These are phyloP conservation scores for Sarotherodon lohbergeri DNA, from an alignment of 2,113 vertebrate genomes.

Conservation along the genomic window DNA sequence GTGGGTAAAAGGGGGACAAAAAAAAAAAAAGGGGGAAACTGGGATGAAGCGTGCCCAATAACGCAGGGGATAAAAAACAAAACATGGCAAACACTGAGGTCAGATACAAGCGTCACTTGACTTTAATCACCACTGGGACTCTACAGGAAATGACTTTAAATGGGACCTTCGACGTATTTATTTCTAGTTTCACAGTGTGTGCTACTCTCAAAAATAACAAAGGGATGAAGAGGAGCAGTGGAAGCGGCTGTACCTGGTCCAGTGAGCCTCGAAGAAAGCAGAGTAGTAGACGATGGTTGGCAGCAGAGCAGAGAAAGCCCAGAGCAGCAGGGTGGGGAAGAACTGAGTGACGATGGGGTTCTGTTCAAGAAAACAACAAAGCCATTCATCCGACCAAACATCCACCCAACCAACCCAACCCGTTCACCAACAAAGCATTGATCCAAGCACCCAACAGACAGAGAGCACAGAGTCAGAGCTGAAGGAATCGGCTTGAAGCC, in stretches of 20 bases:
- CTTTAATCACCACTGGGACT: not conserved
- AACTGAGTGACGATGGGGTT: slow-evolving; percentile 97
- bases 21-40: rapidly evolving
- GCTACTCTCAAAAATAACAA: not conserved
- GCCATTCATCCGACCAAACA: not conserved
- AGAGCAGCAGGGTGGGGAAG: slow-evolving; percentile 93
- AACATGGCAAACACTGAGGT: not conserved
- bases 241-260: slow-evolving; percentile 81
- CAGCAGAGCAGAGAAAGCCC: slow-evolving; percentile 93
- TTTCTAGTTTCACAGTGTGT: not conserved
- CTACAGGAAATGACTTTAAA: not conserved
- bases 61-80: not conserved
- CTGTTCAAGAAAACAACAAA: slow-evolving; percentile 56
- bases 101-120: not conserved
- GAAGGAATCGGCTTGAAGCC: not conserved
- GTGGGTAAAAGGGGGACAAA: rapidly evolving
- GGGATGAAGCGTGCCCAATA: not conserved
- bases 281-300: slow-evolving; percentile 98
- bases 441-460: not conserved
- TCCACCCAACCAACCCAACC: not conserved
- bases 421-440: not conserved
- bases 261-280: slow-evolving; percentile 92
- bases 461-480: not conserved
- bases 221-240: not conserved
- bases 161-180: not conserved